A percentile compares a stretch with the other conserved stretches of the same genome.
These are phyloP conservation scores for Xestia rhomboidea DNA, from an alignment of 2,888 invertebrate genomes.

Conservation along the genomic window DNA sequence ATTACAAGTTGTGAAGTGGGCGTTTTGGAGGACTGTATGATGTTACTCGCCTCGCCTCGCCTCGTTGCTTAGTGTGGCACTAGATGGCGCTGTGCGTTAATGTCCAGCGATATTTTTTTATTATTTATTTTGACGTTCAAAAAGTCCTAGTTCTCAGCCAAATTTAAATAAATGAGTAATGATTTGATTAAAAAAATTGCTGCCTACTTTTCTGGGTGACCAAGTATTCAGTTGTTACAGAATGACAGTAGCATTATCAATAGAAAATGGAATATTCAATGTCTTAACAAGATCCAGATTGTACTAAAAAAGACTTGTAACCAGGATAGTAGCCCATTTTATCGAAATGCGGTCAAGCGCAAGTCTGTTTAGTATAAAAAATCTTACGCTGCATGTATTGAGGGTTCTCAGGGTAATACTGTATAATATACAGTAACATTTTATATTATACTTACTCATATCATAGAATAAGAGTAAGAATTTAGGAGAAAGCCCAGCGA, in stretches of 20 bases:
- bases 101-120: no score
- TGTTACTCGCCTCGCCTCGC: no score
- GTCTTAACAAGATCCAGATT: no score
- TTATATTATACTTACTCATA: no score
- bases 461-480: background rate
- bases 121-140: background rate
- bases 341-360: background rate
- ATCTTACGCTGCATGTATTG: background rate
- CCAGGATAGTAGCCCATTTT: background rate
- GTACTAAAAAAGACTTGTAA: no score
- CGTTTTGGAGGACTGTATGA: background rate
- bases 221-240: background rate
- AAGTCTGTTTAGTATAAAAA: background rate
- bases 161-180: background rate
- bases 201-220: background rate
- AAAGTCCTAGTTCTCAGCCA: background rate
- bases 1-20: background rate
- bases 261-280: no score
- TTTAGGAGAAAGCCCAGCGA: background rate
- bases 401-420: background rate
- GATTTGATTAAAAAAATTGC: background rate
- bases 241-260: no score
- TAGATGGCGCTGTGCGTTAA: no score
- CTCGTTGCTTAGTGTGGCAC: no score
- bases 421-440: background rate